Evolutionary conservation across 1,140 invertebrate genomes (phyloP), one percentile per base, ranked within the genome.

Genomic region (Epicauta chinensis): DNA sequence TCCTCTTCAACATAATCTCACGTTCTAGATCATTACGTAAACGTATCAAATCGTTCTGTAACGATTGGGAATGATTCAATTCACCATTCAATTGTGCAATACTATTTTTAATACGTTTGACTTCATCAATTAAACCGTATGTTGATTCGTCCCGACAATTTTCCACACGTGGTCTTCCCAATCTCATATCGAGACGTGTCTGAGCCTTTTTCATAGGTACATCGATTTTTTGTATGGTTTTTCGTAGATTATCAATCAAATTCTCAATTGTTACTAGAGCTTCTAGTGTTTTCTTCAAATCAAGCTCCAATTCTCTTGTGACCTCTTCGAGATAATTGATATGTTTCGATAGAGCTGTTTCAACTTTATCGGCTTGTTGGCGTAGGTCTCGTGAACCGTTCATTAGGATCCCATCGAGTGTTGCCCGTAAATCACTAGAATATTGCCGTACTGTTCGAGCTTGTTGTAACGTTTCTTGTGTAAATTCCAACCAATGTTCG

Each of bases 131-230:
- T n/a, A 89, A 72, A 6, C 77, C 77, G 29, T n/a, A 37, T 46
- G 31, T 84, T 11, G 83, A 73, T 29, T 70, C 67, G 65, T 89
- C 87, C 38, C 84, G 73, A 47, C 84, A 86, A 59, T 76, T 85
- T 69, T 89, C 87, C 6, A 86, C 80, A 34, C 81, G 74, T 12
- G 82, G 82, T 29, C 81, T 71, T 45, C 75, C 74, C 32, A 73
- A 70, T 51, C 86, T 75, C 59, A 87, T 84, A 60, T 85, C 77
- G 44, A 91, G 72, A 55, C 86, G 77, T 0, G 86, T 89, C 69
- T 90, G 86, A 12, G 84, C 85, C 16, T 86, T 76, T 66, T 89
- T 89, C 78, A 87, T 81, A 2, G 81, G 79, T 6, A 77, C 71
- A 59, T 89, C 83, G 63, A 87, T 77, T 59, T 79, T 79, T 50